Percentiles rank a stretch among this genome's conserved stretches.
Conservation (phyloP, 2,888 invertebrate genomes). For the Dryobota labecula region DNA sequence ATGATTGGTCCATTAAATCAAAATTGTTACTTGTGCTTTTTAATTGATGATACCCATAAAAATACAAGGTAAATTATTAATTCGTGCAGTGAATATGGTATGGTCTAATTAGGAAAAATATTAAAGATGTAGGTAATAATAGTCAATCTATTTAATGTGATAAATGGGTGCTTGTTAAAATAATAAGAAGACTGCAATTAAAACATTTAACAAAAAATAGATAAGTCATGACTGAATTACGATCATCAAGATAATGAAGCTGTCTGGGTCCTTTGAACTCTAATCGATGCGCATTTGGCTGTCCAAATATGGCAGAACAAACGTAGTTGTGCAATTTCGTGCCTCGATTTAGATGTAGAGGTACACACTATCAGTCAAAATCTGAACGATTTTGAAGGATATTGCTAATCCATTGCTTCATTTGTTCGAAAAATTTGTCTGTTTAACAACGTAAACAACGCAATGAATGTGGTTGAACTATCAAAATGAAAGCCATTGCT, state of each 20-base stretch:
- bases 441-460: no score
- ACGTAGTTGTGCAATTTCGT: conserved; percentile 21
- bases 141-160: conserved; percentile 16
- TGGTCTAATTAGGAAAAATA: conserved; percentile 49
- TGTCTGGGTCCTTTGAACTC: conserved; percentile 33
- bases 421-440: no score
- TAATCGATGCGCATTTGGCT: conserved; percentile 18
- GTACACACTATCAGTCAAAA: conserved; percentile 6
- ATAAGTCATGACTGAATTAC: conserved; percentile 12
- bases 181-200: conserved; percentile 21
- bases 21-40: conserved; percentile 46
- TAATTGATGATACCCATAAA: conserved; percentile 49
- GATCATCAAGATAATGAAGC: conserved; percentile 26
- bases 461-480: no score
- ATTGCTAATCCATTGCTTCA: no score
- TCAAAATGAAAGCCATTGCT: no score
- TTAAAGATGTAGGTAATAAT: conserved; percentile 35
- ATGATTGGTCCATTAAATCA: conserved; percentile 40
- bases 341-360: background rate
- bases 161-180: conserved; percentile 31
- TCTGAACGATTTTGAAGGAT: no score
- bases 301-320: conserved; percentile 13
- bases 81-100: conserved; percentile 49
- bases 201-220: conserved; percentile 29
- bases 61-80: conserved; percentile 62